phyloP scores from a whole-genome alignment of 2,888 invertebrate species.

The Endotricha flammealis region DNA sequence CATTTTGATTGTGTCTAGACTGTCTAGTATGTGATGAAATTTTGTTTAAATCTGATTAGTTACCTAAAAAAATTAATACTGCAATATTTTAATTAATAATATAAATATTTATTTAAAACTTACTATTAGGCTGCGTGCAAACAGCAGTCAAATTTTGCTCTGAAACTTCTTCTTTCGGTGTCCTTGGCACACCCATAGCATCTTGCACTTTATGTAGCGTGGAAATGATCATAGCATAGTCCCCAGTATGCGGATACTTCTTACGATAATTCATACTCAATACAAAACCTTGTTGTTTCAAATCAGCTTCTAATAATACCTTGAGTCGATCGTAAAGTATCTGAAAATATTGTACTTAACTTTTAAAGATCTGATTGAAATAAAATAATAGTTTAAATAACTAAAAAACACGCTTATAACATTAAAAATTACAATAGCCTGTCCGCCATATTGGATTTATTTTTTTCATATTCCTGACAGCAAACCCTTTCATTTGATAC shows the following conservation, averaged over 20 bases:
- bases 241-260: constrained; percentile 47
- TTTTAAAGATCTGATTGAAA: too few species aligned
- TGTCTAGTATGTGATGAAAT: too few species aligned
- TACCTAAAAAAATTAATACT: too few species aligned
- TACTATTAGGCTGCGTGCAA: constrained; percentile 19
- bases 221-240: constrained; percentile 48
- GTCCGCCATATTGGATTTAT: too few species aligned
- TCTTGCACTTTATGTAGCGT: constrained; percentile 44
- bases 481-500: too few species aligned
- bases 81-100: too few species aligned
- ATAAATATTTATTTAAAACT: constrained; percentile 11
- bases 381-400: too few species aligned
- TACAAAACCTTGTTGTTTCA: constrained; percentile 29
- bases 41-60: too few species aligned
- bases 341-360: constrained; percentile 33
- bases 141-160: constrained; percentile 31
- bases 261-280: constrained; percentile 36
- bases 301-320: constrained; percentile 27
- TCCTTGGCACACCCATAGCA: constrained; percentile 27
- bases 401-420: too few species aligned
- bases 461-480: too few species aligned
- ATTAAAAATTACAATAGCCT: too few species aligned
- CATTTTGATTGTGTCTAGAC: too few species aligned
- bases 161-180: constrained; percentile 28
- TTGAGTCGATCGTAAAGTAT: constrained; percentile 37